Percentiles rank a stretch among this genome's conserved stretches.
These are phyloP conservation scores for Neoscelio sp. DNA, from an alignment of 2,888 invertebrate genomes.

Conservation along the genomic window DNA sequence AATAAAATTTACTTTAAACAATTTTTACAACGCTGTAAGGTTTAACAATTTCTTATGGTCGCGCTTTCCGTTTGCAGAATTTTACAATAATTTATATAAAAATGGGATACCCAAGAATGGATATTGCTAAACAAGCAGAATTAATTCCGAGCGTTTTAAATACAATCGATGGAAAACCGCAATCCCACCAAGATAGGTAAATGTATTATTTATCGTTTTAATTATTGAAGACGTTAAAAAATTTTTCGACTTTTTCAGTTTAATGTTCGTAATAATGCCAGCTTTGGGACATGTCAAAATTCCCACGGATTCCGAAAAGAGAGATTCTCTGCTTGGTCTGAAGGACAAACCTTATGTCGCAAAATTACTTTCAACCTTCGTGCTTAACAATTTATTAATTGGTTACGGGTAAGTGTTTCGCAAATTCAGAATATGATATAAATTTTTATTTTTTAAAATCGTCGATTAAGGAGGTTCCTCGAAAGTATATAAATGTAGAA, in stretches of 20 bases:
- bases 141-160: constrained; percentile 90
- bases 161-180: constrained; percentile 91
- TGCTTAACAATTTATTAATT: constrained; percentile 92
- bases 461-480: no score
- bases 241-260: constrained; percentile 84
- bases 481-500: no score
- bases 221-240: background rate
- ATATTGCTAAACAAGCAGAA: constrained; percentile 89
- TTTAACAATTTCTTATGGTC: no score
- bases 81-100: constrained; percentile 97
- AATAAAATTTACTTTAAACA: no score
- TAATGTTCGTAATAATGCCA: constrained; percentile 92
- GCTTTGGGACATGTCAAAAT: constrained; percentile 89
- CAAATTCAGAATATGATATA: background rate
- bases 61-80: constrained; percentile 89
- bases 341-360: constrained; percentile 89
- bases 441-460: no score
- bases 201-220: constrained; percentile 36
- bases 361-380: constrained; percentile 89
- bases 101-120: constrained; percentile 94
- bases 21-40: no score
- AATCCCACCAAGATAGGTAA: constrained; percentile 93
- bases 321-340: constrained; percentile 87
- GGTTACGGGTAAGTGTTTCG: constrained; percentile 92
- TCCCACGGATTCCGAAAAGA: constrained; percentile 86